These are phyloP conservation scores for Lagenorhynchus albirostris DNA, from an alignment of 2,113 vertebrate genomes.

Conservation along the genomic window DNA sequence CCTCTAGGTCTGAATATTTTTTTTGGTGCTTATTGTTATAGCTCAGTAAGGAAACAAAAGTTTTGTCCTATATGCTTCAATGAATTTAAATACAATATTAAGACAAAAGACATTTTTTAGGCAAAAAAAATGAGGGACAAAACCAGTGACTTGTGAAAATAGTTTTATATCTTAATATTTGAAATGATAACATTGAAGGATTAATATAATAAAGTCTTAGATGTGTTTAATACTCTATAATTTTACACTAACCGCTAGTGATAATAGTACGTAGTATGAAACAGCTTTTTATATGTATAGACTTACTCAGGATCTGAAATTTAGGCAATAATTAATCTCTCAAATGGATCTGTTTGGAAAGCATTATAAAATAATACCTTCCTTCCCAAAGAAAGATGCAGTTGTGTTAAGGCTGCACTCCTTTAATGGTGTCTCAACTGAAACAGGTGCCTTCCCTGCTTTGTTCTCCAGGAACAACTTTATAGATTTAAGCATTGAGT, in stretches of 20 bases:
- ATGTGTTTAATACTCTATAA: neutral
- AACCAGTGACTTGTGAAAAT: neutral
- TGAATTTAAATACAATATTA: constrained; percentile 18
- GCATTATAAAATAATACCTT: constrained; percentile 50
- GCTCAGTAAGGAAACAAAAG: neutral
- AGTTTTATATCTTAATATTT: constrained; percentile 1
- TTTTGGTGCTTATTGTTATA: constrained; percentile 16
- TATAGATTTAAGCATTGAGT: constrained; percentile 66
- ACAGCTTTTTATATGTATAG: neutral
- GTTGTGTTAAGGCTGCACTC: constrained; percentile 40
- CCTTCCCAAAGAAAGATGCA: constrained; percentile 60
- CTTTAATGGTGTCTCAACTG: constrained; percentile 61
- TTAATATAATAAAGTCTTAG: neutral
- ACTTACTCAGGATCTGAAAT: constrained; percentile 19
- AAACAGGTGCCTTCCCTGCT: constrained; percentile 76
- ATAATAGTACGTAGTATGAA: neutral
- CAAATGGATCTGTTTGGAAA: constrained; percentile 56
- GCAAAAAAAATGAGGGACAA: neutral
- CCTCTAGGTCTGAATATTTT: neutral
- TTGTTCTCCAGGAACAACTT: constrained; percentile 74
- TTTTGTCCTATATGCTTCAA: neutral
- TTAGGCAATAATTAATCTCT: constrained; percentile 34
- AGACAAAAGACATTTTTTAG: neutral
- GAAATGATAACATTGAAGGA: neutral
- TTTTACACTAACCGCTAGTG: neutral